Evolutionary conservation across 2,113 vertebrate genomes (phyloP).

Genomic region (Colossoma macropomum): DNA sequence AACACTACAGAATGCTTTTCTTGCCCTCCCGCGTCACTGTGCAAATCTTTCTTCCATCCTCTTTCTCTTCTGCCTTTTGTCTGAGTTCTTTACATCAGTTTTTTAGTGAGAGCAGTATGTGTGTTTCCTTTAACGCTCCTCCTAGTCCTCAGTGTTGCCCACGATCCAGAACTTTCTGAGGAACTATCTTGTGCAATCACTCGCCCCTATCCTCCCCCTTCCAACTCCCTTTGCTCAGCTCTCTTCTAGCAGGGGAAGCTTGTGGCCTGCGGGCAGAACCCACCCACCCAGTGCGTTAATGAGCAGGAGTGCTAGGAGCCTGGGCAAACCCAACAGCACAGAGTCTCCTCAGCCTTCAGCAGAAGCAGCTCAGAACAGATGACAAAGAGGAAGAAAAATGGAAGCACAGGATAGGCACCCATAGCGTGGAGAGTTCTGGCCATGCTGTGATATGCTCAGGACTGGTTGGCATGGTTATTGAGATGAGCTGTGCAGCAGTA

Average conservation of each 20-base stretch:
- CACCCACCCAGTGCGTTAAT: conserved; percentile 19
- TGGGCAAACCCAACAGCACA: background rate
- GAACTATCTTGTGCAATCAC: conserved; percentile 10
- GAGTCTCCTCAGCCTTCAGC: background rate
- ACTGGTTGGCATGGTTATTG: background rate
- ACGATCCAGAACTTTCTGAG: conserved; percentile 21
- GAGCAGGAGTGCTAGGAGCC: conserved; percentile 7
- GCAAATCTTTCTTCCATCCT: background rate
- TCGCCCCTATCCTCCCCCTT: background rate
- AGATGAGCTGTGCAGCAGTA: background rate
- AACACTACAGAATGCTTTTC: background rate
- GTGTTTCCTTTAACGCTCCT: background rate
- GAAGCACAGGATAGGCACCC: background rate
- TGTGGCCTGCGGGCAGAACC: conserved; percentile 10
- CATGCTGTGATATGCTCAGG: background rate
- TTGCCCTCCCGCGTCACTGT: background rate
- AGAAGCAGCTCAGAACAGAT: background rate
- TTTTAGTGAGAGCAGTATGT: background rate
- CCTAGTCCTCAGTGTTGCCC: background rate
- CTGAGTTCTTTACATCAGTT: background rate
- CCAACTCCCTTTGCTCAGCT: conserved; percentile 2
- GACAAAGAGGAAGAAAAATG: background rate
- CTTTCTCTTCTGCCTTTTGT: background rate
- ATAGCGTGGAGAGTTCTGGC: background rate
- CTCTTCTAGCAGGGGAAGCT: background rate